Evolutionary conservation across 2,113 vertebrate genomes (phyloP).

Genomic region (Anoplopoma fimbria): DNA sequence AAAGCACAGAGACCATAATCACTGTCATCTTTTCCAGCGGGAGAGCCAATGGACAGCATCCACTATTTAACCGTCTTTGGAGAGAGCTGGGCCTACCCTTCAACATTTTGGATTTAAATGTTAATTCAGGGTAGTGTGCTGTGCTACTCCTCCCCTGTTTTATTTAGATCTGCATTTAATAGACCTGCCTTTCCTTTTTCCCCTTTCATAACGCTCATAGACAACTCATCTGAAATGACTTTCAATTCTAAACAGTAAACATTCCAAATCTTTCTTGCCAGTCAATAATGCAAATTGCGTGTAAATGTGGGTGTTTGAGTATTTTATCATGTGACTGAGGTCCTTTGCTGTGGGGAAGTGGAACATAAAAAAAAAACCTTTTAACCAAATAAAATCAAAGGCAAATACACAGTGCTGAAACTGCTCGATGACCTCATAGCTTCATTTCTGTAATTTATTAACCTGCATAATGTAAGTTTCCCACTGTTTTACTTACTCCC

Average conservation of each 20-base stretch:
- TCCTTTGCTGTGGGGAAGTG: conserved; percentile 3
- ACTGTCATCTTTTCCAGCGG: conserved; percentile 51
- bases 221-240: background rate
- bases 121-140: conserved; percentile 2
- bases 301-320: conserved; percentile 8
- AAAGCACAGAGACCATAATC: conserved; percentile 74
- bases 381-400: conserved; percentile 52
- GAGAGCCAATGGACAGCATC: conserved; percentile 53
- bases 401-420: conserved; percentile 14
- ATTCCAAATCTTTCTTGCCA: conserved; percentile 43
- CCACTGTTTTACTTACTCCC: conserved; percentile 23
- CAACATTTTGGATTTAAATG: background rate
- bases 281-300: background rate
- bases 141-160: background rate
- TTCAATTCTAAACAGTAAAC: conserved; percentile 8
- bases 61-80: conserved; percentile 6
- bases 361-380: conserved; percentile 41
- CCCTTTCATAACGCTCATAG: background rate
- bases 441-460: conserved; percentile 33
- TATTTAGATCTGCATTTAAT: background rate
- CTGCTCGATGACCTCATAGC: conserved; percentile 29
- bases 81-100: background rate
- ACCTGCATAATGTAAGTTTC: conserved; percentile 51
- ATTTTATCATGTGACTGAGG: conserved; percentile 37
- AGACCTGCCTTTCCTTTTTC: background rate